Evolutionary conservation across 2,888 invertebrate species (phyloP), one percentile per base, ranked within the genome.

Genomic region (Drosophila neonasuta): DNA sequence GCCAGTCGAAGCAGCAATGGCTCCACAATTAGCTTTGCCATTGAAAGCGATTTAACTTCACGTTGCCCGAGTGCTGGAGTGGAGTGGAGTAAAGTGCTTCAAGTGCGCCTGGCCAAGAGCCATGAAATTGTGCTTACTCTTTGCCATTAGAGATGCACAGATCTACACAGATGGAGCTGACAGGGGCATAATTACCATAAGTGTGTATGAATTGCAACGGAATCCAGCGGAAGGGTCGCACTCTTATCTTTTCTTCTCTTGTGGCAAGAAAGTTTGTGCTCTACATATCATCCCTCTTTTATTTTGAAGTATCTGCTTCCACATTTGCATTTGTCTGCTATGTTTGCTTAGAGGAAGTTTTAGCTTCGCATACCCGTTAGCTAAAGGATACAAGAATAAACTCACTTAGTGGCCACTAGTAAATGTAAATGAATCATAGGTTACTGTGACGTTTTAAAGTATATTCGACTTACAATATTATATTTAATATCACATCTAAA

Each of bases 21-120:
- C 54, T 57, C 64, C 61, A 60, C 75, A 75, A 75, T 77, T 73
- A 64, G 73, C 41, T 61, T 30, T 45, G 62, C 62, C 77, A 71
- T 76, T 76, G 72, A 68, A 71, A 68, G 49, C 60, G 42, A 44
- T 58, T 71, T 44, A 17, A 54, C 32, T 41, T 46, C 32, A 45
- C 39, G 30, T 17, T 30, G 20, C 24, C 24, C 6, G 24, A 24
- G 24, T 24, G 24, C 24, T 24, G 24, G 24, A 24, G 20, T 20
- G 5, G 20, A 20, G 1, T 4, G 24, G 1, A 24, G 24, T 24
- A 6, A 24, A 24, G 34, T 55, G 68, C 52, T 1, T 29, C 48
- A 63, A 71, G 71, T 75, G 75, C 17, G 75, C 39, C 50, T 59
- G 68, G 41, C 62, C 29, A 58, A 68, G 30, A 57, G 63, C 63